These are phyloP conservation scores for Dromius quadrimaculatus DNA, from an alignment of 2,888 invertebrate species.

Conservation along the genomic window DNA sequence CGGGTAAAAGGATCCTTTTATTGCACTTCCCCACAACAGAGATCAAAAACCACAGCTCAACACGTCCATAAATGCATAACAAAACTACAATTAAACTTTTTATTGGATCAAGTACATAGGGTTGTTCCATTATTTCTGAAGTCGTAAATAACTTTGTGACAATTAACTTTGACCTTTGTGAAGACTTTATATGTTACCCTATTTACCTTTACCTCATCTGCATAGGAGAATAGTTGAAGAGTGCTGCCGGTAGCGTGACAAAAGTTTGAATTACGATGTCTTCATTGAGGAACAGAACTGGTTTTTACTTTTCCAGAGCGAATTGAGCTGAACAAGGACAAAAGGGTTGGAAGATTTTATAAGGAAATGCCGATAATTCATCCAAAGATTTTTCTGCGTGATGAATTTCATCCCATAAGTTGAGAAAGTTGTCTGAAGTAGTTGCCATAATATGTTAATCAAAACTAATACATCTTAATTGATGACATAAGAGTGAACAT, in stretches of 20 bases:
- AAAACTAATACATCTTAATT: conserved; percentile 55
- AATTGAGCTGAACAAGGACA: no score
- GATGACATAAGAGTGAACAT: conserved; percentile 55
- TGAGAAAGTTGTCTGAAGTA: conserved; percentile 45
- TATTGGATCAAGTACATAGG: conserved; percentile 33
- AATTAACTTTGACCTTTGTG: conserved; percentile 44
- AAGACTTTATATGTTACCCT: conserved; percentile 38
- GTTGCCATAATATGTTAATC: conserved; percentile 50
- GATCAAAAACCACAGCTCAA: conserved; percentile 1
- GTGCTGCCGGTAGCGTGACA: conserved; percentile 55
- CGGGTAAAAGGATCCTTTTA: conserved; percentile 14
- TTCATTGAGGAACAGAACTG: conserved; percentile 56
- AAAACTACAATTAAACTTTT: conserved; percentile 35
- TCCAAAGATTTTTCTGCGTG: no score
- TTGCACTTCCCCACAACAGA: conserved; percentile 3
- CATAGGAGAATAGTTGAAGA: conserved; percentile 30
- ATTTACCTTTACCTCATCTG: conserved; percentile 34
- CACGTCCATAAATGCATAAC: conserved; percentile 3
- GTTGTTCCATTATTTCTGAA: conserved; percentile 9
- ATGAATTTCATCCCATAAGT: no score
- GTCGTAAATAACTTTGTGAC: conserved; percentile 34
- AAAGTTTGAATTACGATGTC: conserved; percentile 59
- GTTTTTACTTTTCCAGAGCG: conserved; percentile 20
- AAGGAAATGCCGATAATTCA: no score
- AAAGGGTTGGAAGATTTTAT: no score